Evolutionary conservation across 2,113 vertebrate genomes (phyloP), one percentile per base, ranked within the genome.

Genomic region (Sphaerodactylus townsendi): DNA sequence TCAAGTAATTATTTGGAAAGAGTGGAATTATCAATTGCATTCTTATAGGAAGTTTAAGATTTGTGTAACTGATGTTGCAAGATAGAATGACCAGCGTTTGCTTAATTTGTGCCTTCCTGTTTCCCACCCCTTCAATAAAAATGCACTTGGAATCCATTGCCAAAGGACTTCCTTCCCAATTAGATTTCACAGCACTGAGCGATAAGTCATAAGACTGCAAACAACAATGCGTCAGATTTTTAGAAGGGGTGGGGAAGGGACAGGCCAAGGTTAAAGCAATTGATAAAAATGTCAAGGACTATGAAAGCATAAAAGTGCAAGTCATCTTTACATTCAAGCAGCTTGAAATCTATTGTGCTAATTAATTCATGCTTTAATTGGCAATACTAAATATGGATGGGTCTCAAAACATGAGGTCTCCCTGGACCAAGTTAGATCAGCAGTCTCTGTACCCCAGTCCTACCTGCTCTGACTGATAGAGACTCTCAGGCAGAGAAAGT

Each of bases 31-130:
- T 39, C 56, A 62, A 28, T 39, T 2, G 30, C 19, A 68, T 4
- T 28, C 46, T 39, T 37, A 46, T 25, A 77, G 2, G 78, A 74
- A 79, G 73, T 25, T 23, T 17, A 2, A 81, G 77, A 79, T 33
- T 2, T 4, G 28, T 81, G 39, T 41, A 48, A 21, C 3, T 59
- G 30, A 64, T 25, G 48, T 0, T 0, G 14, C 19, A 25, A 37
- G 35, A 35, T n/a, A 19, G 56, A 10, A 64, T 10, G 53, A 4
- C 13, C 23, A 64, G 5, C 8, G 2, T 30, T 28, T 64, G 14
- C 28, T 35, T 28, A 83, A 25, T 37, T 71, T 75, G 64, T 82
- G 72, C 76, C 70, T 79, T 76, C 80, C 84, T 15, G 15, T 72
- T 76, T n/a, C 44, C 77, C 21, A 30, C 53, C 48, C 35, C 75